Percentiles rank a stretch among this genome's conserved stretches.
These are phyloP conservation scores for Eubasilissa splendida DNA, from an alignment of 2,888 invertebrate genomes.

Conservation along the genomic window DNA sequence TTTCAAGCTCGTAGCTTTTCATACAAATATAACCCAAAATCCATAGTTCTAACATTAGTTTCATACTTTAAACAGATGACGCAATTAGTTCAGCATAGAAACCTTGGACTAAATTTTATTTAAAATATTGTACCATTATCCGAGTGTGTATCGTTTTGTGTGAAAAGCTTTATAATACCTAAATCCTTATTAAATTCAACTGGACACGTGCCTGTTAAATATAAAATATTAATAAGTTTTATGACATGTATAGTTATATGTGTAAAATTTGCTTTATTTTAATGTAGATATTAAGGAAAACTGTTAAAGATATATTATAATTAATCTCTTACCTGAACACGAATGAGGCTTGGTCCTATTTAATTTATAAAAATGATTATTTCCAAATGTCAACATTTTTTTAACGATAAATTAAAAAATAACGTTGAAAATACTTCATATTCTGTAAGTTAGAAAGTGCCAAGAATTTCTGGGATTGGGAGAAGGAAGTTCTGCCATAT, in stretches of 20 bases:
- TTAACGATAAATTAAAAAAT: too few relatives aligned
- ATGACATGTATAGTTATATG: constrained; percentile 38
- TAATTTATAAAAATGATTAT: not conserved
- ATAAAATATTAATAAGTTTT: constrained; percentile 31
- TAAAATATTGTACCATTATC: constrained; percentile 4
- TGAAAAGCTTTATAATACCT: constrained; percentile 40
- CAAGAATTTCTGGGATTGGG: too few relatives aligned
- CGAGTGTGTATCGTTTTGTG: constrained; percentile 31
- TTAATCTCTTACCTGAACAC: constrained; percentile 20
- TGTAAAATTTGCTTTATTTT: constrained; percentile 43
- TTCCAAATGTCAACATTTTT: too few relatives aligned
- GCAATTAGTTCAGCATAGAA: not conserved
- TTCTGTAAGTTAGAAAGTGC: too few relatives aligned
- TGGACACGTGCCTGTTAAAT: constrained; percentile 53
- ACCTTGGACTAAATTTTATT: not conserved
- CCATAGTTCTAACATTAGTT: not conserved
- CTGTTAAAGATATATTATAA: constrained; percentile 28
- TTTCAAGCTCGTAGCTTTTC: not conserved
- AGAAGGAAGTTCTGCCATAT: too few relatives aligned
- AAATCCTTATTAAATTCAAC: constrained; percentile 40
- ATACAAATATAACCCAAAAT: not conserved
- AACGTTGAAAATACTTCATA: too few relatives aligned
- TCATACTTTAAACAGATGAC: not conserved
- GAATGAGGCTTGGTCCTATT: constrained; percentile 17
- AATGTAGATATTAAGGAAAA: constrained; percentile 14